Conservation (phyloP, 2,797 vertebrate genomes). For the Holocentrus rufus region DNA sequence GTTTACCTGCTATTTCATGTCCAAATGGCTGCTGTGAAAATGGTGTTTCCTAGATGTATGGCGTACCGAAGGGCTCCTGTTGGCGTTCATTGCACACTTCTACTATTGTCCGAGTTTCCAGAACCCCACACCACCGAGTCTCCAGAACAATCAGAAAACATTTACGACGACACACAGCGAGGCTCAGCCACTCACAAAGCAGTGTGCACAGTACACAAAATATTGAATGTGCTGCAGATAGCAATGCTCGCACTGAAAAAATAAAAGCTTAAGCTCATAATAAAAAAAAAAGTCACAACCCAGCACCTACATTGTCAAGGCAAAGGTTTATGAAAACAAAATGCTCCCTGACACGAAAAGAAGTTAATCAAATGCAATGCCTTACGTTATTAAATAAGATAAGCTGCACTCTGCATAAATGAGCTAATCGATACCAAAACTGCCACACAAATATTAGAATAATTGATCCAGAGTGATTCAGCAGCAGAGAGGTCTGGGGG, state of each 20-base stretch:
- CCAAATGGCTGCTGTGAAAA: too few relatives aligned
- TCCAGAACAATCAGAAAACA: conserved; percentile 23
- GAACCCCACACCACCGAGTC: background rate
- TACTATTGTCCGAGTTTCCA: conserved; percentile 4
- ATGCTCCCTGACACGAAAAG: conserved; percentile 60
- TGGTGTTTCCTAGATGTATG: background rate
- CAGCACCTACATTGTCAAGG: conserved; percentile 67
- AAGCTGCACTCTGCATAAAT: conserved; percentile 77
- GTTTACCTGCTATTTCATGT: too few relatives aligned
- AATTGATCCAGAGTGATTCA: conserved; percentile 80
- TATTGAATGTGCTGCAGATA: conserved; percentile 45
- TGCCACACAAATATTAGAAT: conserved; percentile 80
- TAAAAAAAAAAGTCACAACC: conserved; percentile 53
- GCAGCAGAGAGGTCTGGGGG: conserved; percentile 65
- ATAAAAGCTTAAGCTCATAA: conserved; percentile 55
- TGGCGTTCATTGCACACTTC: conserved; percentile 3
- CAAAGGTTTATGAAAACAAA: conserved; percentile 71
- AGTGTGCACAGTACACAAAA: conserved; percentile 18
- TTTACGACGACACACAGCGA: conserved; percentile 15
- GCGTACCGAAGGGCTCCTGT: background rate
- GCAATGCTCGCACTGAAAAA: conserved; percentile 2
- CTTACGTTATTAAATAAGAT: conserved; percentile 77
- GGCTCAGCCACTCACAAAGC: conserved; percentile 20
- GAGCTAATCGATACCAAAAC: conserved; percentile 76
- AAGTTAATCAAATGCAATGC: conserved; percentile 73